Evolutionary conservation across 2,797 vertebrate genomes (phyloP).

Genomic region (Danio albolineatus): DNA sequence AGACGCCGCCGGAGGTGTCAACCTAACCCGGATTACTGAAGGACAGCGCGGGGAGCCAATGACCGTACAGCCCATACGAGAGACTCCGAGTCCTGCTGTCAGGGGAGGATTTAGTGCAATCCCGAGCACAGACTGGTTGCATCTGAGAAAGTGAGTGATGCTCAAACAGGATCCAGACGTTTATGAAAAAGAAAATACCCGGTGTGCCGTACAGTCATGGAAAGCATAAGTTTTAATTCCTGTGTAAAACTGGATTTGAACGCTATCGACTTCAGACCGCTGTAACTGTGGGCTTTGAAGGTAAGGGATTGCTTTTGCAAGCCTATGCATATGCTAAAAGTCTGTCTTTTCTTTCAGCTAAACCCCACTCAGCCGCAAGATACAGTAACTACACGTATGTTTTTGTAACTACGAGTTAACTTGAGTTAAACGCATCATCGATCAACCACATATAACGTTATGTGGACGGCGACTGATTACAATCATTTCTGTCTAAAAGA

Average conservation of each 20-base stretch:
- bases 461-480: background rate
- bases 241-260: conserved; percentile 9
- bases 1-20: conserved; percentile 73
- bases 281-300: conserved; percentile 11
- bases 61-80: background rate
- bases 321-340: background rate
- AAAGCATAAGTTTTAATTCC: conserved; percentile 8
- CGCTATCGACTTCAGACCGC: background rate
- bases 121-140: conserved; percentile 49
- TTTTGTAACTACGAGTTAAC: background rate
- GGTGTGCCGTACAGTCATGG: conserved; percentile 46
- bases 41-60: conserved; percentile 70
- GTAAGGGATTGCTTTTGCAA: conserved; percentile 29
- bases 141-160: conserved; percentile 62
- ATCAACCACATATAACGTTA: background rate
- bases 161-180: conserved; percentile 43
- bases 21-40: conserved; percentile 67
- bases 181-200: conserved; percentile 30
- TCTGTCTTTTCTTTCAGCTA: background rate
- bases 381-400: background rate
- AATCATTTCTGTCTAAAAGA: background rate
- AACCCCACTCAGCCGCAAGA: background rate
- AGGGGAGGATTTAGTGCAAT: conserved; percentile 54
- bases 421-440: background rate
- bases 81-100: conserved; percentile 25